These are phyloP conservation scores for Nothocercus nigrocapillus DNA, from an alignment of 2,113 vertebrate species.

Conservation along the genomic window DNA sequence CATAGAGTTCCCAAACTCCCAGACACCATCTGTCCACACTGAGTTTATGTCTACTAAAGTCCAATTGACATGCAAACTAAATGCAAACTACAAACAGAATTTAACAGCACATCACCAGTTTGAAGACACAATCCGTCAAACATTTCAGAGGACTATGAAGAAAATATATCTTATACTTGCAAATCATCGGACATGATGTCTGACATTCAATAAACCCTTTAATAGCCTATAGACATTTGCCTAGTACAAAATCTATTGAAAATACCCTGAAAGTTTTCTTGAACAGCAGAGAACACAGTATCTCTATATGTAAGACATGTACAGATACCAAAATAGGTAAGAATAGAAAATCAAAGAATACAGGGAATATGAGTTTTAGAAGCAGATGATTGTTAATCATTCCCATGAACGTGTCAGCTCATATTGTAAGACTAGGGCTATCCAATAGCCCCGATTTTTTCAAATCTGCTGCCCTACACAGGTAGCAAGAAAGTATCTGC, in stretches of 20 bases:
- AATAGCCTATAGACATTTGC: background rate
- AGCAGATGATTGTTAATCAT: background rate
- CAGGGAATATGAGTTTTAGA: background rate
- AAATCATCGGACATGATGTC: slow-evolving; percentile 48
- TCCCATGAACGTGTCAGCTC: background rate
- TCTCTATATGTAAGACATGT: background rate
- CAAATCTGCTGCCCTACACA: background rate
- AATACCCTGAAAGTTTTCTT: background rate
- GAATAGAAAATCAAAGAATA: slow-evolving; percentile 1
- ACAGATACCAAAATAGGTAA: background rate
- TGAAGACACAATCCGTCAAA: slow-evolving; percentile 73
- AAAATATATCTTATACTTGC: slow-evolving; percentile 48
- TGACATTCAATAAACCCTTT: slow-evolving; percentile 24
- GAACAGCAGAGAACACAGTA: background rate
- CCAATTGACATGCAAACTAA: slow-evolving; percentile 77
- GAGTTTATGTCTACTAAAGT: slow-evolving; percentile 72
- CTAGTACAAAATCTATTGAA: slow-evolving; percentile 11
- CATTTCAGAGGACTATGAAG: slow-evolving; percentile 52
- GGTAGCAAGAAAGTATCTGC: background rate
- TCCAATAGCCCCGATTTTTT: background rate
- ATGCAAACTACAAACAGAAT: slow-evolving; percentile 74
- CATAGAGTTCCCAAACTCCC: slow-evolving; percentile 67
- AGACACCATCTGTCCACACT: slow-evolving; percentile 75
- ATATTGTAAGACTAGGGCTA: background rate
- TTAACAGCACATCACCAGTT: slow-evolving; percentile 71